phyloP scores from a whole-genome alignment of 2,888 invertebrate species.

The Nesidiocoris tenuis region DNA sequence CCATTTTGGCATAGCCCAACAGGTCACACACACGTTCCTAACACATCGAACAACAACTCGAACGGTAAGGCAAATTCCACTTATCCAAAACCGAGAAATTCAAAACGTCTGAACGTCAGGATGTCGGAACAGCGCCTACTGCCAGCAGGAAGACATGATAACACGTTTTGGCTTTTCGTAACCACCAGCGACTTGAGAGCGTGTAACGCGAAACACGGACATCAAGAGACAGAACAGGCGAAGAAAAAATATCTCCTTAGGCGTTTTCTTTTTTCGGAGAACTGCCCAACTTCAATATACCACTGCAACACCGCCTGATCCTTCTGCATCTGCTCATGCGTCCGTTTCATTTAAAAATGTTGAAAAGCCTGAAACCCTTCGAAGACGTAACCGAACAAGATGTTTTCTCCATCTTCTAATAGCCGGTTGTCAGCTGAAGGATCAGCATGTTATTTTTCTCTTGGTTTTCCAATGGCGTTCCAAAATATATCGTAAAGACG shows the following conservation, averaged over 20 bases:
- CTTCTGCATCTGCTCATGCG: not conserved
- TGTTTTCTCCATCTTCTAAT: conserved; percentile 16
- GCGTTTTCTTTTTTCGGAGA: not conserved
- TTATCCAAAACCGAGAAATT: not conserved
- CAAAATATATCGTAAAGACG: not conserved
- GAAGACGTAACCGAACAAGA: conserved; percentile 21
- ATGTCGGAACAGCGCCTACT: not conserved
- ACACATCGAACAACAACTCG: not conserved
- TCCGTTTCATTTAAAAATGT: not conserved
- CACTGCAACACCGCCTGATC: not conserved
- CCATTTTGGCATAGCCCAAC: too few relatives aligned
- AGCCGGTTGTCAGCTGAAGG: conserved; percentile 10
- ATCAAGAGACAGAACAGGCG: not conserved
- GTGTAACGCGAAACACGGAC: not conserved
- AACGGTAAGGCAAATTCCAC: not conserved
- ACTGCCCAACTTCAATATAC: not conserved
- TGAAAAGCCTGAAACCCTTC: not conserved
- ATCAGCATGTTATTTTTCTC: not conserved
- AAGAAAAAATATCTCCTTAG: not conserved
- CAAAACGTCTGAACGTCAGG: not conserved
- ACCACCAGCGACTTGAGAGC: not conserved
- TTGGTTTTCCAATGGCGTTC: not conserved
- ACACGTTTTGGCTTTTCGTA: not conserved
- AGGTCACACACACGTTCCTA: too few relatives aligned
- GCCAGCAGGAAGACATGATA: not conserved